Percentiles rank a stretch among this genome's conserved stretches.
Evolutionary conservation across 2,113 vertebrate genomes (phyloP).

Genomic region (Psophia crepitans): DNA sequence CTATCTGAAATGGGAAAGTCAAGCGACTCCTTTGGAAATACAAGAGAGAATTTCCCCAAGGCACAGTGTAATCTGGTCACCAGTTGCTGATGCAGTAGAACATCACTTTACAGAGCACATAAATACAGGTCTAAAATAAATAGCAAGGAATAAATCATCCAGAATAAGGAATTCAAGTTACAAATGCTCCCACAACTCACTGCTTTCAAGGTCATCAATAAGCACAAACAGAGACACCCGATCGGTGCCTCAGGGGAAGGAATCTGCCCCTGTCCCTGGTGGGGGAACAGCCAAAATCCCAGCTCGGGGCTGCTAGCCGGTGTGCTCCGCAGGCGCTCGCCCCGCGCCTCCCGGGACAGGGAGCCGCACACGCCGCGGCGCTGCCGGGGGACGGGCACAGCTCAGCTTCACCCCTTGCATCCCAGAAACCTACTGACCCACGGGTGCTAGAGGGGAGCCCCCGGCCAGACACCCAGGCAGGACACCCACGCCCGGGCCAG

Average conservation of each 20-base stretch:
- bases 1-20: fast-evolving
- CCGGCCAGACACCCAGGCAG: neutral
- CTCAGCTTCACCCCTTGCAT: neutral
- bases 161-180: neutral
- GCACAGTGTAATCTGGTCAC: neutral
- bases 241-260: neutral
- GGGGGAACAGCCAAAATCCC: neutral
- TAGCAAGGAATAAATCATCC: neutral
- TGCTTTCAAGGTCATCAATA: neutral
- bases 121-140: neutral
- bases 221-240: neutral
- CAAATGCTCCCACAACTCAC: neutral
- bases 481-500: too few species aligned
- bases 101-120: neutral
- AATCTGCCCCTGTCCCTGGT: neutral
- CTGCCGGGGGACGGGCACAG: fast-evolving
- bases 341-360: fast-evolving
- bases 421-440: neutral
- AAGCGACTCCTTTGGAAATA: neutral
- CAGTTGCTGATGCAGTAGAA: neutral
- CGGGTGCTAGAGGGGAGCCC: neutral
- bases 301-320: neutral
- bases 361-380: fast-evolving
- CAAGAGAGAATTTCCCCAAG: neutral
- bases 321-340: fast-evolving